A percentile compares a stretch with the other conserved stretches of the same genome.
phyloP scores from a whole-genome alignment of 2,888 invertebrate species.

The Hipparchia semele region DNA sequence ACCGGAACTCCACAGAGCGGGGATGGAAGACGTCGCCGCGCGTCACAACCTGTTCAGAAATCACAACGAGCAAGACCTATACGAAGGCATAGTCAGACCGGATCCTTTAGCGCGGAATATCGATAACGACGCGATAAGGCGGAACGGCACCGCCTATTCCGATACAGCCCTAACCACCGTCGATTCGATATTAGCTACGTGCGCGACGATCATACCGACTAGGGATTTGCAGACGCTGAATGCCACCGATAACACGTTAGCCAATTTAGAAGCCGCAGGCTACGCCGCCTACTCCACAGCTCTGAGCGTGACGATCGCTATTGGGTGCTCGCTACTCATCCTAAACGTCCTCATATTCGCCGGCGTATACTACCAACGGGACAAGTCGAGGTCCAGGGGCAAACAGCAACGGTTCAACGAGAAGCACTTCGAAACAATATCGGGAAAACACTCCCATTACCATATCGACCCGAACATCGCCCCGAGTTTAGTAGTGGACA shows the following conservation, averaged over 20 bases:
- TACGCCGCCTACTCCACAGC: conserved; percentile 90
- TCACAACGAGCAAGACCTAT: conserved; percentile 93
- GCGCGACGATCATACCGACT: conserved; percentile 85
- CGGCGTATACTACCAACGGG: conserved; percentile 92
- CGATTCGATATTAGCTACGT: conserved; percentile 88
- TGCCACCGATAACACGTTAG: conserved; percentile 87
- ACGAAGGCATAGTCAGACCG: conserved; percentile 94
- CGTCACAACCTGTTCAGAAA: conserved; percentile 95
- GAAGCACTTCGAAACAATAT: conserved; percentile 89
- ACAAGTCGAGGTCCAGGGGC: conserved; percentile 87
- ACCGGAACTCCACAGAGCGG: conserved; percentile 94
- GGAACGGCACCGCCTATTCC: conserved; percentile 77
- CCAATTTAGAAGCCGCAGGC: conserved; percentile 90
- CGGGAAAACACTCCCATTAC: conserved; percentile 90
- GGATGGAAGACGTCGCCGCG: conserved; percentile 94
- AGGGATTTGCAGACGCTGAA: conserved; percentile 78
- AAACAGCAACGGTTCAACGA: conserved; percentile 89
- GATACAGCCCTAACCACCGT: conserved; percentile 87
- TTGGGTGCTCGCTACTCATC: conserved; percentile 91
- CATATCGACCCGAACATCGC: conserved; percentile 90
- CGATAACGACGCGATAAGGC: conserved; percentile 84
- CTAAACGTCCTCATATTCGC: conserved; percentile 93
- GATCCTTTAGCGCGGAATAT: conserved; percentile 89
- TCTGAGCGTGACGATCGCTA: conserved; percentile 90
- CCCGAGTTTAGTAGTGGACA: conserved; percentile 92